These are phyloP conservation scores for Phortica okadai DNA, from an alignment of 2,888 invertebrate species.

Conservation along the genomic window DNA sequence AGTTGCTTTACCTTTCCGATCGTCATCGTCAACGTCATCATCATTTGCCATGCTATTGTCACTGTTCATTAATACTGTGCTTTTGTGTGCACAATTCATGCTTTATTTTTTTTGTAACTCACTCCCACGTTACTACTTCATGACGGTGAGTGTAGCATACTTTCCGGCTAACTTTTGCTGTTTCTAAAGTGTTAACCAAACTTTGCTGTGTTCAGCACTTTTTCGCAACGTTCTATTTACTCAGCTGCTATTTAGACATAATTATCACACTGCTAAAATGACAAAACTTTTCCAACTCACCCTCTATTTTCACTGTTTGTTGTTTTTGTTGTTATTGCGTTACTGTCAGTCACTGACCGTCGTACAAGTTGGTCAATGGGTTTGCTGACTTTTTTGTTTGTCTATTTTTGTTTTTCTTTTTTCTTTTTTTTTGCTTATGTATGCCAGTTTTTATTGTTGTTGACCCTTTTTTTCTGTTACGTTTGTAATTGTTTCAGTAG, in stretches of 20 bases:
- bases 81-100: background rate
- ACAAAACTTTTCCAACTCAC: conserved; percentile 21
- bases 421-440: conserved; percentile 6
- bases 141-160: background rate
- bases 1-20: background rate
- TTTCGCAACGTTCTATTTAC: conserved; percentile 10
- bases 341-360: conserved; percentile 1
- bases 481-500: background rate
- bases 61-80: conserved; percentile 20
- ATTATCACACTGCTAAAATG: conserved; percentile 24
- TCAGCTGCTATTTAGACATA: conserved; percentile 30
- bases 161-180: conserved; percentile 11
- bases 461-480: conserved; percentile 15
- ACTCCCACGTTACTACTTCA: background rate
- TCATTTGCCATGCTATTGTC: conserved; percentile 28
- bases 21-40: background rate
- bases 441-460: background rate
- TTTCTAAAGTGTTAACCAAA: conserved; percentile 24
- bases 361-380: conserved; percentile 18
- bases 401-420: conserved; percentile 6
- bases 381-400: conserved; percentile 21
- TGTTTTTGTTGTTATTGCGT: background rate
- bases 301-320: background rate
- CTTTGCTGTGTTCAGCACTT: background rate
- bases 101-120: background rate